A percentile compares a stretch with the other conserved stretches of the same genome.
Conservation (phyloP, 2,113 vertebrate genomes). For the Clarias macrocephalus region DNA sequence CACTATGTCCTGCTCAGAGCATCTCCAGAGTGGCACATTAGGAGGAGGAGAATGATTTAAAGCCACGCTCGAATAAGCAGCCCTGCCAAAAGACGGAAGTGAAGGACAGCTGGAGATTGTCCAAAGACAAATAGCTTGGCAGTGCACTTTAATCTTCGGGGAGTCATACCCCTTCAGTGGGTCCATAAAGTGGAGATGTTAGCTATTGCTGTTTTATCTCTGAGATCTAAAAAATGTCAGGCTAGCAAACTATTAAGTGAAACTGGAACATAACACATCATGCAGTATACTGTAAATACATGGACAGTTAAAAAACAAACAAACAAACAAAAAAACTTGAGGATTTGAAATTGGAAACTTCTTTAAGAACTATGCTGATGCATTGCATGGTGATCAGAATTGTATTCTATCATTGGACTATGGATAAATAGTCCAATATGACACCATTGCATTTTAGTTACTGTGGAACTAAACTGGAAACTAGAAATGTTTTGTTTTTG, state of each 20-base stretch:
- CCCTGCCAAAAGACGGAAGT: conserved; percentile 24
- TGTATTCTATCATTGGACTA: background rate
- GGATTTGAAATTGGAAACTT: background rate
- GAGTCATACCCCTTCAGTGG: conserved; percentile 22
- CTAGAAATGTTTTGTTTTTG: background rate
- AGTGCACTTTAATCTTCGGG: conserved; percentile 4
- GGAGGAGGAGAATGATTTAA: conserved; percentile 14
- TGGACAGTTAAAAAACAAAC: background rate
- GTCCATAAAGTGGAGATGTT: background rate
- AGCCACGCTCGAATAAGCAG: conserved; percentile 29
- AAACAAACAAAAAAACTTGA: background rate
- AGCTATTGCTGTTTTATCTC: conserved; percentile 11
- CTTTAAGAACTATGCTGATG: background rate
- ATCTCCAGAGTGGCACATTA: background rate
- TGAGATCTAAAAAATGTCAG: background rate
- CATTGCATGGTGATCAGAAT: background rate
- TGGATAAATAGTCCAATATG: no score
- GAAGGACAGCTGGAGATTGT: conserved; percentile 50
- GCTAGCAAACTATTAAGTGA: background rate
- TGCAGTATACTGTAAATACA: background rate
- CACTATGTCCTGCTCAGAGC: background rate
- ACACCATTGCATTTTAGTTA: background rate
- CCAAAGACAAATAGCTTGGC: conserved; percentile 56
- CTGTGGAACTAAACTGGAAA: background rate
- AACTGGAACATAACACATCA: background rate